Conservation (phyloP, 2,113 vertebrate species). For the Polypterus senegalus region DNA sequence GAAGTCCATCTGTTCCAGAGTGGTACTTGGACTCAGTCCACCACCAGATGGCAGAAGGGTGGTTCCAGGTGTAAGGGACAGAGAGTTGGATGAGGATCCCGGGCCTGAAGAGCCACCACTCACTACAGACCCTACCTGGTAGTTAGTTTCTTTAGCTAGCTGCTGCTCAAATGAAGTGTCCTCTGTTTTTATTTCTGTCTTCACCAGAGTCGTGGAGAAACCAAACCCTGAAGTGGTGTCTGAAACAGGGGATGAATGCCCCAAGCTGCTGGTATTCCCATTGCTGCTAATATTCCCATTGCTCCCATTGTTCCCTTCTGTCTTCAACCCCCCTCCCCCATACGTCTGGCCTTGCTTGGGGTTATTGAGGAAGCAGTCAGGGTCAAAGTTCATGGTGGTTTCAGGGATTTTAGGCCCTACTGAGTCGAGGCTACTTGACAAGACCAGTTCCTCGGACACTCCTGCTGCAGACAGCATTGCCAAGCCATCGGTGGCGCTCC, state of each 20-base stretch:
- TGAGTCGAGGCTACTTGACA: constrained; percentile 85
- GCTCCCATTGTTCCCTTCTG: constrained; percentile 55
- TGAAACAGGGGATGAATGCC: constrained; percentile 25
- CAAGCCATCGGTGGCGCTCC: constrained; percentile 54
- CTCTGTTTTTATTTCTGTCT: constrained; percentile 88
- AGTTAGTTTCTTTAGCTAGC: constrained; percentile 76
- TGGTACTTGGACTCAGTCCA: constrained; percentile 93
- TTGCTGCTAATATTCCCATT: constrained; percentile 48
- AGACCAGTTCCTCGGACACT: constrained; percentile 86
- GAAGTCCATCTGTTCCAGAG: constrained; percentile 97
- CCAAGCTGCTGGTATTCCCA: constrained; percentile 64
- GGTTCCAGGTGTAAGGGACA: constrained; percentile 67
- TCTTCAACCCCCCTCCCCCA: constrained; percentile 83
- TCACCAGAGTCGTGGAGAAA: constrained; percentile 72
- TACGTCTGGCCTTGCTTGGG: constrained; percentile 98
- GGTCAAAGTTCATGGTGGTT: constrained; percentile 95
- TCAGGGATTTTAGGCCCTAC: constrained; percentile 83
- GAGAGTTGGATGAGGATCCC: constrained; percentile 54
- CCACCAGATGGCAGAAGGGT: constrained; percentile 86
- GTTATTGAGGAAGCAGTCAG: constrained; percentile 98
- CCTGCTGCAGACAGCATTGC: constrained; percentile 75
- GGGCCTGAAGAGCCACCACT: constrained; percentile 56
- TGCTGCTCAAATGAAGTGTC: constrained; percentile 98
- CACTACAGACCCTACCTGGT: constrained; percentile 49
- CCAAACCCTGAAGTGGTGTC: constrained; percentile 66